Base-by-base conservation (phyloP, 2,797 vertebrate genomes). In the Notolepis coatsorum region DNA sequence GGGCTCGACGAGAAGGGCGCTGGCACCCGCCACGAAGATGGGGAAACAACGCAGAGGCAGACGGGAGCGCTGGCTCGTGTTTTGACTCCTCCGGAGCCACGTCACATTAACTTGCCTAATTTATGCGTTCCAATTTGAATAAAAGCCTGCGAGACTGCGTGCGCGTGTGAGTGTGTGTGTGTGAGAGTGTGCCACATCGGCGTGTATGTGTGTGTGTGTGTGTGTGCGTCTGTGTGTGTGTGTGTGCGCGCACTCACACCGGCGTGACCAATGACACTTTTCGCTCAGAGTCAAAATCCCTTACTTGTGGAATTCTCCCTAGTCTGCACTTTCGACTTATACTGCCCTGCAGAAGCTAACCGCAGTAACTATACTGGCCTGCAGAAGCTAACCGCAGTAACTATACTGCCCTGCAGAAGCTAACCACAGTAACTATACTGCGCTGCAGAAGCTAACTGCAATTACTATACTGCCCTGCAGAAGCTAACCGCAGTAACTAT, bases 61-160 rank as follows among this genome's bases (percentile, higher is more conserved):
- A 53, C 63, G 35, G 60, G 4, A 65, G 46, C 61, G 47, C 59
- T 0, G 20, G 39, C 41, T 61, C n/a, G 52, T 60, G 55, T 84
- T 73, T 68, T 57, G 49, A 72, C 65, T 71, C n/a, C n/a, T 64
- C 31, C 24, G 23, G 33, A 45, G 13, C n/a, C 60, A 45, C 17
- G 20, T 65, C 65, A 23, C 59, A 74, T 80, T 83, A 70, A 73
- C 63, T 71, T 45, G 13, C 6, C 63, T 77, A 75, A 89, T 89
- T 88, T 84, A 87, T 86, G 84, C 78, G 74, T 88, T 81, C n/a
- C 48, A 70, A 59, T 89, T 85, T 82, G 73, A 86, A 85, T 79
- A 82, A 86, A 76, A 81, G 73, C 83, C 79, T 75, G 31, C 68
- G 23, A 80, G 67, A 67, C 53, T 47, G 28, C 23, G 8, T 46